Evolutionary conservation across 2,888 invertebrate genomes (phyloP), one percentile per base, ranked within the genome.

Genomic region (Oscheius sp.): DNA sequence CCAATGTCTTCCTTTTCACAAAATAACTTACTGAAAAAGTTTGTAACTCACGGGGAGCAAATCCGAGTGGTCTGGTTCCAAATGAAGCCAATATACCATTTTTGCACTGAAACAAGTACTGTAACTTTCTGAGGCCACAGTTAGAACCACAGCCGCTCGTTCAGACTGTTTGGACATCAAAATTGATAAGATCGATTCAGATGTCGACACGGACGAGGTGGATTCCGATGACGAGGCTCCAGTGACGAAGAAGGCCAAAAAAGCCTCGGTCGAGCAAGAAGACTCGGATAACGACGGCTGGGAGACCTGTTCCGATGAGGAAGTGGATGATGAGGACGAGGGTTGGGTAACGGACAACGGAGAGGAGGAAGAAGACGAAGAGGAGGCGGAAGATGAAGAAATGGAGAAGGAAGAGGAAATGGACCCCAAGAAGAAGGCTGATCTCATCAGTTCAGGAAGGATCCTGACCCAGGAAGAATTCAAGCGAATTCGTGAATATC

Each of bases 271-370:
- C 1, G 21, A 37, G 51, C 1, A 10, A n/a, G 11, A 37, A 0
- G 37, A 42, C 29, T 21, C 35, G 50, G 71, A 72, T 13, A 60
- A 32, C 13, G 60, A 59, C 13, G 50, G 48, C 33, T 37, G 50
- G 47, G 66, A 93, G 84, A 93, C 93, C 83, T 68, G 68, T 33
- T 68, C 68, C n/a, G 68, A 68, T 68, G 91, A 92, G 73, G 92
- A 93, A 78, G 85, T 70, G 65, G 79, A 29, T 80, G 84, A 70
- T 74, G 90, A 89, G 80, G 84, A 87, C 29, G 73, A 75, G 21
- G 77, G 68, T 10, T 76, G 74, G 73, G 78, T 59, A 35, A 76
- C 77, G 42, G 79, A 80, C 35, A 72, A 78, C 29, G 77, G 75
- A 73, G 78, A 74, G 21, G 76, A 75, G 7, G 79, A 85, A 51